Evolutionary conservation across 2,888 invertebrate genomes (phyloP), one percentile per base, ranked within the genome.

Genomic region (Xestoiulus laeticollis): DNA sequence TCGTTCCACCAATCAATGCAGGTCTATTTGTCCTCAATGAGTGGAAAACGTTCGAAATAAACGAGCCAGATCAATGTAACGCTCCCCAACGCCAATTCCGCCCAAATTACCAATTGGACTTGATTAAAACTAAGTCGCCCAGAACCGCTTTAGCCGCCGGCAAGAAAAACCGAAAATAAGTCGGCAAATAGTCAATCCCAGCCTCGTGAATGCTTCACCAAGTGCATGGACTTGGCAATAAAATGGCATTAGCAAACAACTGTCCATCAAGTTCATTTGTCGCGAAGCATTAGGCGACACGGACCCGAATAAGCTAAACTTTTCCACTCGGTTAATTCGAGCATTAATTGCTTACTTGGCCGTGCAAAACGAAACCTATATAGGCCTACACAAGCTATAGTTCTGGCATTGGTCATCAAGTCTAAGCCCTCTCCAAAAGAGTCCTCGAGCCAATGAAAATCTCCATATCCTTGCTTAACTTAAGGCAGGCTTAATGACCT

Each of bases 211-310:
- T 26, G 68, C 68, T 26, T 26, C 22, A 68, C 68, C 8, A 22
- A 26, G 68, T 8, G 68, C n/a, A 68, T 68, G 68, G 68, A 68
- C 68, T 38, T 68, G 68, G 68, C 68, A 68, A 68, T 68, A 68
- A 68, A 68, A 68, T 68, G 68, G 68, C 68, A 68, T 68, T 68
- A 68, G 68, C 68, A 26, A 68, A 68, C 68, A 68, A 68, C 68
- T 68, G 68, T 68, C 68, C 68, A 68, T 68, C 68, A 68, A 68
- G 68, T 68, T 68, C 68, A 68, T 68, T 68, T 68, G 68, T 68
- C 68, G 68, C 68, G 26, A 68, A 68, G 68, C 68, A 68, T 68
- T 68, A 68, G 26, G 68, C 68, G n/a, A 68, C 68, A 26, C 68
- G 26, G 68, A n/a, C 68, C 22, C 68, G n/a, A 68, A 68, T 68